These are phyloP conservation scores for Andricus grossulariae DNA, from an alignment of 1,140 invertebrate species.

Conservation along the genomic window DNA sequence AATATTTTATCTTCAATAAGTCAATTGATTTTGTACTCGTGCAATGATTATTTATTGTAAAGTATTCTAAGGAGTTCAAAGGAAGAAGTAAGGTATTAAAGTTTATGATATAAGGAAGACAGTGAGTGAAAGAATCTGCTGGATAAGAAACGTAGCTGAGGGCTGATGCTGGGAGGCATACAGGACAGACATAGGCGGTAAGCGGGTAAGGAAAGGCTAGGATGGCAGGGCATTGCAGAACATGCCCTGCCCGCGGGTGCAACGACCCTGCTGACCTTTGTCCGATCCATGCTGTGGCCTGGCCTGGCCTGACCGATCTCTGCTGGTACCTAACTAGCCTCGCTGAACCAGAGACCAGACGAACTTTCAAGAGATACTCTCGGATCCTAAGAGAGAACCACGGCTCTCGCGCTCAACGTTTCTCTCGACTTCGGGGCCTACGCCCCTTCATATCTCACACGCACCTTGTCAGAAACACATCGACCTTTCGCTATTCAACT, in stretches of 20 bases:
- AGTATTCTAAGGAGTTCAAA: slow-evolving; percentile 1
- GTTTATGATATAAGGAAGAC: slow-evolving; percentile 22
- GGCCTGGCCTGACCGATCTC: slow-evolving; percentile 62
- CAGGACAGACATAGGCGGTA: not conserved
- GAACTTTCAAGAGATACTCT: slow-evolving; percentile 40
- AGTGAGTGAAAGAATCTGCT: slow-evolving; percentile 31
- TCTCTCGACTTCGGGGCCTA: not conserved
- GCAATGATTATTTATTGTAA: not conserved
- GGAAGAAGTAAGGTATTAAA: not conserved
- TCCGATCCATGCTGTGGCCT: slow-evolving; percentile 69
- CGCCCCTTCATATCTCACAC: slow-evolving; percentile 15
- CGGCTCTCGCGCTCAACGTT: not conserved
- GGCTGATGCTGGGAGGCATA: slow-evolving; percentile 48
- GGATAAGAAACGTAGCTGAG: slow-evolving; percentile 37
- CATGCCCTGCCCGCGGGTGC: slow-evolving; percentile 74
- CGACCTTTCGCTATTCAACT: not conserved
- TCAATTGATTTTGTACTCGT: too few species aligned
- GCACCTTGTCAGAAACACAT: slow-evolving; percentile 14
- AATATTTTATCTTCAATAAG: too few species aligned
- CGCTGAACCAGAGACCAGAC: slow-evolving; percentile 23
- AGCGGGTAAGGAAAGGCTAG: slow-evolving; percentile 34
- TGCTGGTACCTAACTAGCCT: slow-evolving; percentile 58
- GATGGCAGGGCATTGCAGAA: slow-evolving; percentile 65
- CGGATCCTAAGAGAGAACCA: not conserved
- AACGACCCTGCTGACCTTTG: slow-evolving; percentile 75